phyloP scores from a whole-genome alignment of 2,113 vertebrate genomes.

The Coturnix japonica region DNA sequence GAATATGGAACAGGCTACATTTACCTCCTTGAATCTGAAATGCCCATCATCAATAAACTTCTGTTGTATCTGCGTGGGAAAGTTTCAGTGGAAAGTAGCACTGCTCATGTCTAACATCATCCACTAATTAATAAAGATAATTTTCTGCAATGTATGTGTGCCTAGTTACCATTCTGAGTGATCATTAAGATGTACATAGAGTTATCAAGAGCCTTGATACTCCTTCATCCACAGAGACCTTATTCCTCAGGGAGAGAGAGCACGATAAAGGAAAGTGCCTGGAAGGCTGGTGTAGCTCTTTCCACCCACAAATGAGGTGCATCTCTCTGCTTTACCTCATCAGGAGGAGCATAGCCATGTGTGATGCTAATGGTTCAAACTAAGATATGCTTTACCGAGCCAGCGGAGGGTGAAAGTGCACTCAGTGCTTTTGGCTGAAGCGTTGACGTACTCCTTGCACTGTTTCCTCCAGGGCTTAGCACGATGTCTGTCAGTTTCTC shows the following conservation, averaged over 20 bases:
- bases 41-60: neutral
- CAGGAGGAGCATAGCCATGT: neutral
- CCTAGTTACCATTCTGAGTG: neutral
- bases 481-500: neutral
- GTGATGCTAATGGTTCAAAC: neutral
- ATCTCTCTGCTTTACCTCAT: neutral
- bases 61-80: neutral
- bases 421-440: neutral
- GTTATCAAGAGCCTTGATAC: neutral
- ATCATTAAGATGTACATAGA: neutral
- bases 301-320: accelerated
- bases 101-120: neutral
- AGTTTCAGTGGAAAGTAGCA: neutral
- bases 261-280: neutral
- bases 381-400: neutral
- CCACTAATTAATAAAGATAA: conserved; percentile 29
- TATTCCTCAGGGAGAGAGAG: neutral
- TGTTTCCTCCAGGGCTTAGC: neutral
- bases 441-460: neutral
- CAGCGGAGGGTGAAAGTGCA: neutral
- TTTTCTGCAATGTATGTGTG: neutral
- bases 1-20: neutral
- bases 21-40: neutral
- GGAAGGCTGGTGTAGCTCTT: neutral
- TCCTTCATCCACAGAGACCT: neutral